phyloP scores from a whole-genome alignment of 2,797 vertebrate species.

The Columba guinea region DNA sequence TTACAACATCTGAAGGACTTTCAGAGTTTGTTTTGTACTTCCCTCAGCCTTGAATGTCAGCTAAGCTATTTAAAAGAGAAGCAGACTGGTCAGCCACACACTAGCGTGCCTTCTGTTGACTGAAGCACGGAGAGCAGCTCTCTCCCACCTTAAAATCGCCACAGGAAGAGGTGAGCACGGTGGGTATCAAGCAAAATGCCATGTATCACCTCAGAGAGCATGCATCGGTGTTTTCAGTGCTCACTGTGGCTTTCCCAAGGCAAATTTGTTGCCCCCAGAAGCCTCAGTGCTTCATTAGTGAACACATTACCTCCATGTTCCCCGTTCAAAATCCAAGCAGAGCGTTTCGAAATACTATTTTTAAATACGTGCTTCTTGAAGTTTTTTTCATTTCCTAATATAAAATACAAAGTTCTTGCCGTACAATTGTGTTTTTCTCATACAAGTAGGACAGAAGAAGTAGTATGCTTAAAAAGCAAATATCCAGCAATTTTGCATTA shows the following conservation, averaged over 20 bases:
- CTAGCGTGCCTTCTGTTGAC: slow-evolving; percentile 60
- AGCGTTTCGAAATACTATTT: background rate
- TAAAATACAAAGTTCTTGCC: background rate
- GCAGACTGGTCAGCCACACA: slow-evolving; percentile 49
- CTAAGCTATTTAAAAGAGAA: slow-evolving; percentile 50
- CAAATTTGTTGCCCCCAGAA: background rate
- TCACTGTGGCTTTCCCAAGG: background rate
- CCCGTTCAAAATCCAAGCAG: background rate
- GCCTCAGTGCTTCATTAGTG: background rate
- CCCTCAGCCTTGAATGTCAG: slow-evolving; percentile 60
- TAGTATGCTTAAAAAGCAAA: background rate
- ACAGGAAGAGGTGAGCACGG: slow-evolving; percentile 43
- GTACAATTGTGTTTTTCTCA: background rate
- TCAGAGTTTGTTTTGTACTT: slow-evolving; percentile 69
- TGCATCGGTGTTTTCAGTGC: background rate
- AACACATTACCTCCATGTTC: background rate
- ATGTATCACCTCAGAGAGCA: background rate
- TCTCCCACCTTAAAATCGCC: slow-evolving; percentile 13
- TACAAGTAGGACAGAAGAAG: background rate
- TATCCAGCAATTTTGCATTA: background rate
- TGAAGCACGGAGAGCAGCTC: slow-evolving; percentile 30
- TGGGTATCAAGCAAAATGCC: background rate
- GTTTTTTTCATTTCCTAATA: background rate
- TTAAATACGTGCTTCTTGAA: background rate
- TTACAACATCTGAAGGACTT: slow-evolving; percentile 73